Evolutionary conservation across 2,888 invertebrate genomes (phyloP).

Genomic region (Ommatoiulus sabulosus): DNA sequence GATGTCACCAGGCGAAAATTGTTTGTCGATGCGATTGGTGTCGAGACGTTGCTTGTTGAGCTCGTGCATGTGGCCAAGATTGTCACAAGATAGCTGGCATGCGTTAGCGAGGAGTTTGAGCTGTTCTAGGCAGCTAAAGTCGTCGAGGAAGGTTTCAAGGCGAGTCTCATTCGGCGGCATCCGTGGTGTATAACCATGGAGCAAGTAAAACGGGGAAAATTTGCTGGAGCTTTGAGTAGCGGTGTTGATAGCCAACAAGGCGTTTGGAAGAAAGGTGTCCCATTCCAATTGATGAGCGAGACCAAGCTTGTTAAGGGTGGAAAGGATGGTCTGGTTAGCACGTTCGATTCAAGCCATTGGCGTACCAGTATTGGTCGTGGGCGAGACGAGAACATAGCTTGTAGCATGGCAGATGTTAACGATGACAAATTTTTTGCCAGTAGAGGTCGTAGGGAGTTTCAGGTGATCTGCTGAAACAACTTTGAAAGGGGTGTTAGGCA

Average conservation of each 20-base stretch:
- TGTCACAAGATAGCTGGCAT: neutral
- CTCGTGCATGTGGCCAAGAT: neutral
- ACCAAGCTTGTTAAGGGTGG: neutral
- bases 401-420: neutral
- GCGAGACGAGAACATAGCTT: neutral
- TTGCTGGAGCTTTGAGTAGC: neutral
- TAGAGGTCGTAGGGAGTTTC: neutral
- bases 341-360: conserved; percentile 28
- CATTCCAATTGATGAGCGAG: neutral
- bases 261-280: neutral
- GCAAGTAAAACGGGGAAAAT: neutral
- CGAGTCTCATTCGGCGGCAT: neutral
- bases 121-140: neutral
- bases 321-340: neutral
- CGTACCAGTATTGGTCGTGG: neutral
- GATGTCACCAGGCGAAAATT: neutral
- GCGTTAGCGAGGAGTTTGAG: neutral
- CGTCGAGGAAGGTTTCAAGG: neutral
- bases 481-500: neutral
- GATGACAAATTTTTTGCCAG: neutral
- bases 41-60: neutral
- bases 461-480: neutral
- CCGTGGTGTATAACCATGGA: neutral
- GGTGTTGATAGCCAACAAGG: neutral
- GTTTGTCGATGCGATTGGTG: neutral